Conservation (phyloP, 2,113 vertebrate genomes). For the Tapirus terrestris region DNA sequence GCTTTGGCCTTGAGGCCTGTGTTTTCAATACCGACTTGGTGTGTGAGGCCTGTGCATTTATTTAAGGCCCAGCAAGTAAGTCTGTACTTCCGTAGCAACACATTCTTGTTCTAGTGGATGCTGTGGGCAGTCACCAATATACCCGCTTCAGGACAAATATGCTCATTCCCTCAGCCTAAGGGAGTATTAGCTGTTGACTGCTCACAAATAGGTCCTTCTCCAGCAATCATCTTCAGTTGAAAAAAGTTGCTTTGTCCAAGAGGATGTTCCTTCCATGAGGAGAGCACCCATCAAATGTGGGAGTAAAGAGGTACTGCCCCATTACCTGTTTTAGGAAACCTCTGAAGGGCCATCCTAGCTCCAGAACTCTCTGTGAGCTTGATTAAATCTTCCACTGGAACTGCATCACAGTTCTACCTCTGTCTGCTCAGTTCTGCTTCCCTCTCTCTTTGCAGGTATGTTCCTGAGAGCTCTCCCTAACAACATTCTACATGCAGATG, state of each 20-base stretch:
- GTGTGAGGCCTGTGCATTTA: neutral
- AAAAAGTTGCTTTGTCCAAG: neutral
- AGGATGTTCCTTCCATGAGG: neutral
- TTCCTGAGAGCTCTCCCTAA: neutral
- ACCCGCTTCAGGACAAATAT: neutral
- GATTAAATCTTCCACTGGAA: too few relatives aligned
- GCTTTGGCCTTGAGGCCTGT: neutral
- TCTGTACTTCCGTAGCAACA: neutral
- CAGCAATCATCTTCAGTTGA: accelerated
- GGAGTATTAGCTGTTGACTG: neutral
- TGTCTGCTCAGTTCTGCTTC: neutral
- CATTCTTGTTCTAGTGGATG: too few relatives aligned
- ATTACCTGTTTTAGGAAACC: neutral
- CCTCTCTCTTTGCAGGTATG: too few relatives aligned
- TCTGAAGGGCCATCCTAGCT: neutral
- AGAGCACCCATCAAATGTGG: neutral
- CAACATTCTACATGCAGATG: accelerated
- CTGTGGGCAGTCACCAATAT: neutral
- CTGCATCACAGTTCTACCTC: too few relatives aligned
- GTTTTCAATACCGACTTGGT: neutral
- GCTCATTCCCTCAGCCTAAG: neutral
- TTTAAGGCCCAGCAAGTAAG: neutral
- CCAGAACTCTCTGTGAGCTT: neutral
- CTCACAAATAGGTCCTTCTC: neutral
- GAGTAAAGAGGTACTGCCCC: accelerated